phyloP scores from a whole-genome alignment of 2,888 invertebrate genomes.

The Papilio demoleus region DNA sequence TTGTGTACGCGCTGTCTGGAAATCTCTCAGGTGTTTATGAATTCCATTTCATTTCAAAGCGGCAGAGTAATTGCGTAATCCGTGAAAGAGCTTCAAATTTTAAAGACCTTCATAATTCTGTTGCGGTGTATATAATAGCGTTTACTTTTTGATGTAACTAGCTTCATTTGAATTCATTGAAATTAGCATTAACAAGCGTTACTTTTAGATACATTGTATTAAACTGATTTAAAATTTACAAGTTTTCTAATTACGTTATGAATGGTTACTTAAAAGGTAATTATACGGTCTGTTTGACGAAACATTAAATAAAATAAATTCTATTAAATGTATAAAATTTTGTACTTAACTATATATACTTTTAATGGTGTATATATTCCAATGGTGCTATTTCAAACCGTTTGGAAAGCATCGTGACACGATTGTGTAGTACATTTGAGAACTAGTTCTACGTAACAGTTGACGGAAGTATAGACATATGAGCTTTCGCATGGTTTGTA shows the following conservation, averaged over 20 bases:
- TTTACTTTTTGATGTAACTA: slow-evolving; percentile 32
- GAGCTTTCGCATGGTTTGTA: slow-evolving; percentile 26
- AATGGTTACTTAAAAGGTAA: background rate
- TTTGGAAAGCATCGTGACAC: background rate
- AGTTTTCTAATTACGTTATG: background rate
- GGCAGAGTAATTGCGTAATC: slow-evolving; percentile 38
- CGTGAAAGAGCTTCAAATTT: slow-evolving; percentile 38
- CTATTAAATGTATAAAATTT: too few relatives aligned
- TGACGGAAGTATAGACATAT: slow-evolving; percentile 20
- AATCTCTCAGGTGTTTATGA: slow-evolving; percentile 44
- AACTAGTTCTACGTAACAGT: slow-evolving; percentile 9
- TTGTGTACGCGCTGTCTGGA: slow-evolving; percentile 40
- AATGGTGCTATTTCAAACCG: background rate
- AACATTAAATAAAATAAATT: too few relatives aligned
- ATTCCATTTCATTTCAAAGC: slow-evolving; percentile 45
- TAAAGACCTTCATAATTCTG: slow-evolving; percentile 36
- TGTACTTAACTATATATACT: too few relatives aligned
- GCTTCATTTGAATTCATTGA: slow-evolving; percentile 21
- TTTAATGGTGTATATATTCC: background rate
- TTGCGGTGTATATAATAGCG: slow-evolving; percentile 35
- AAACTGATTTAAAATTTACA: background rate
- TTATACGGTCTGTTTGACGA: too few relatives aligned
- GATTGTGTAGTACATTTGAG: slow-evolving; percentile 10
- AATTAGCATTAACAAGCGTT: slow-evolving; percentile 4
- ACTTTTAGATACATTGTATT: background rate